Base-by-base conservation (phyloP, 2,888 invertebrate genomes). In the Pammene aurita region DNA sequence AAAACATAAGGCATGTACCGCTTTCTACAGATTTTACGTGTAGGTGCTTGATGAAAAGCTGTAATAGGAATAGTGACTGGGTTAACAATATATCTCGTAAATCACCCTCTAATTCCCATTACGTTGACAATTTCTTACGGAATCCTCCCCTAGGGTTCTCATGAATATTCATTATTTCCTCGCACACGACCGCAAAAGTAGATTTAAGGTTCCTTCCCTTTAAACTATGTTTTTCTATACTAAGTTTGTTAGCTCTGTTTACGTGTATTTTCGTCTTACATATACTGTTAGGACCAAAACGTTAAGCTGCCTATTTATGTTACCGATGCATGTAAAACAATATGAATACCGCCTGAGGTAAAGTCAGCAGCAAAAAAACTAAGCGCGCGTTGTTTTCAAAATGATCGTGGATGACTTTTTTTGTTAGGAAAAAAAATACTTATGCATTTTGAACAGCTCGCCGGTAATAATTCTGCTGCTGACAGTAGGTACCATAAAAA, bases 161-260 rank as follows among this genome's bases (percentile, higher is more conserved):
- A 55, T 69, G 69, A 64, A 69, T 69, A 69, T 69, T 69, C 69
- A 69, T 69, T 65, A 65, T 57, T 58, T 69, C 46, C 69, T 65
- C 69, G 60, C 65, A 69, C 58, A 65, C 38, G 60, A 41, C 69
- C 64, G 64, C 64, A 69, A 69, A 64, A 69, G 60, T 69, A 58
- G 69, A 65, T 69, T 55, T 69, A 69, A 69, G 69, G 64, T 46
- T 26, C 35, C 57, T 14, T 26, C 42, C 35, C 35, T 34, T 44
- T 55, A 63, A 56, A 67, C 67, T 67, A 63, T 67, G 62, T 56
- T 48, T 56, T 55, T 18, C 42, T 48, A 48, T 35, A 26, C 18
- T 16, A 46, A 7, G 16, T 44, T 52, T 44, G 42, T n/a, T 26
- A 2, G 35, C 13, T 18, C 42, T 57, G 41, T 57, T 34, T 42